phyloP scores from a whole-genome alignment of 2,113 vertebrate species.

The Forbesichthys papilliferus region DNA sequence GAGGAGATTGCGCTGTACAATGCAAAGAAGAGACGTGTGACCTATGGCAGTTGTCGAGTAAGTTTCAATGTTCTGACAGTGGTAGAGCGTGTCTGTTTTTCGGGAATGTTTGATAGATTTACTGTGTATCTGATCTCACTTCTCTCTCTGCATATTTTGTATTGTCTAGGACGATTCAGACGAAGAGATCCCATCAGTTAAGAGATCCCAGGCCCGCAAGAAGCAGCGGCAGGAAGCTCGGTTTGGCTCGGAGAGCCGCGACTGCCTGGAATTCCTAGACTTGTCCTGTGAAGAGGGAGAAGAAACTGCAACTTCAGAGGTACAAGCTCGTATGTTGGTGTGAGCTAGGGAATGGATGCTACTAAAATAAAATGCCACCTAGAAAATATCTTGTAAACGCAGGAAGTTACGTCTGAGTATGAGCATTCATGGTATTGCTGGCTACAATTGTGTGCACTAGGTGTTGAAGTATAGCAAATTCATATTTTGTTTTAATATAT shows the following conservation, averaged over 20 bases:
- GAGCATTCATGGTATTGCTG: too few species aligned
- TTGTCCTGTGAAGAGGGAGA: conserved; percentile 88
- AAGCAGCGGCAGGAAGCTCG: conserved; percentile 51
- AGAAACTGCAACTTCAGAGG: conserved; percentile 80
- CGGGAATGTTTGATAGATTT: not conserved
- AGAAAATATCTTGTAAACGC: too few species aligned
- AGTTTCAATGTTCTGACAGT: conserved; percentile 12
- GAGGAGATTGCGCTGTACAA: conserved; percentile 86
- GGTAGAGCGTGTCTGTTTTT: too few species aligned
- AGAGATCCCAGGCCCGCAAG: conserved; percentile 69
- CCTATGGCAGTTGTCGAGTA: conserved; percentile 76
- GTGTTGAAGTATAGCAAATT: too few species aligned
- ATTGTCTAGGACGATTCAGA: conserved; percentile 81
- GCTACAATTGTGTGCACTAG: too few species aligned
- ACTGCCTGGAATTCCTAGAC: conserved; percentile 71
- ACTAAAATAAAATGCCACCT: too few species aligned
- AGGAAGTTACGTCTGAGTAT: too few species aligned
- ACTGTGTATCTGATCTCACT: not conserved
- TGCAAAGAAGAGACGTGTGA: conserved; percentile 81
- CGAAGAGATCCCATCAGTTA: conserved; percentile 68
- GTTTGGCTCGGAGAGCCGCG: conserved; percentile 57
- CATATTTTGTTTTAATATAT: not conserved
- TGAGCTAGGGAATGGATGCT: too few species aligned
- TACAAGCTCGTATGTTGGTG: not conserved
- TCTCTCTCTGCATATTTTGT: not conserved